Conservation (phyloP, 1,140 invertebrate species). For the Drosophila tani region DNA sequence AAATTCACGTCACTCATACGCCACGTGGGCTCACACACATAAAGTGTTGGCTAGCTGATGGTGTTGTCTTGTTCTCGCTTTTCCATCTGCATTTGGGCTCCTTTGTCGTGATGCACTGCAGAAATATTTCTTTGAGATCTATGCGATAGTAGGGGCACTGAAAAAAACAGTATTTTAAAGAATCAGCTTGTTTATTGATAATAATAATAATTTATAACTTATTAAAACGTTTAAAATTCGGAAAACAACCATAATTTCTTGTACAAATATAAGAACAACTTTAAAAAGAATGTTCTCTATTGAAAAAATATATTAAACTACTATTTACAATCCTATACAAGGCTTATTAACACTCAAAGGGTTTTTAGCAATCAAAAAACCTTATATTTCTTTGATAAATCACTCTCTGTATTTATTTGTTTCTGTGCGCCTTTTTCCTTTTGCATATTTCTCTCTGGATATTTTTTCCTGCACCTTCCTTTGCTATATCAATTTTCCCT, state of each 20-base stretch:
- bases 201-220: too few relatives aligned
- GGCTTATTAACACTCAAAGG: not conserved
- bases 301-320: not conserved
- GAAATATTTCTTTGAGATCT: slow-evolving; percentile 2
- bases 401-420: not conserved
- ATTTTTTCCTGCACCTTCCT: slow-evolving; percentile 12
- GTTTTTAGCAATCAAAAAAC: not conserved
- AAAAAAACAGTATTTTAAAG: not conserved
- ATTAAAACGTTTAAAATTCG: too few relatives aligned
- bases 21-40: slow-evolving; percentile 61
- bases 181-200: too few relatives aligned
- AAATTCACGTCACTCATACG: slow-evolving; percentile 82
- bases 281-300: too few relatives aligned
- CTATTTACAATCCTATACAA: not conserved
- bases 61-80: slow-evolving; percentile 41
- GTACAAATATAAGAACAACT: too few relatives aligned
- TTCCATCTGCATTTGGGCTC: slow-evolving; percentile 5
- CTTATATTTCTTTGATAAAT: too few relatives aligned
- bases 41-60: slow-evolving; percentile 19
- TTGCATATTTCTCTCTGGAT: slow-evolving; percentile 8
- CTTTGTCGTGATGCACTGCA: slow-evolving; percentile 1
- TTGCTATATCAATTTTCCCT: slow-evolving; percentile 53
- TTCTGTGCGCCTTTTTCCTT: not conserved
- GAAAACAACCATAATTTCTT: too few relatives aligned
- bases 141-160: not conserved